Conservation (phyloP, 2,888 invertebrate species). For the Drosophila fungiperda region DNA sequence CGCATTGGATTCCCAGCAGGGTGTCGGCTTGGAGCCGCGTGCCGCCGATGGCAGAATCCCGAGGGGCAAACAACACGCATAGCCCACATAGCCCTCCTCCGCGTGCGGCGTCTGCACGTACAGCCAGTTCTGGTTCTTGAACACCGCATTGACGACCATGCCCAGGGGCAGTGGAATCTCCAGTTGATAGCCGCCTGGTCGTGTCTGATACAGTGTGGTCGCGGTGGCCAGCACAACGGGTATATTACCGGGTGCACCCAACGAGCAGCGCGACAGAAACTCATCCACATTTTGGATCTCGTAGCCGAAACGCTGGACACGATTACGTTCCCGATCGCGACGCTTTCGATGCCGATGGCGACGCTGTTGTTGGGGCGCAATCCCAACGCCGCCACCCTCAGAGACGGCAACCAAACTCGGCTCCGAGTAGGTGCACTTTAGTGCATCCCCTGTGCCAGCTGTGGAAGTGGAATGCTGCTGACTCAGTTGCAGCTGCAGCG, state of each 20-base stretch:
- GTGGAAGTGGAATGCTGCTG: constrained; percentile 11
- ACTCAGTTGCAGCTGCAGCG: constrained; percentile 11
- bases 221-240: constrained; percentile 93
- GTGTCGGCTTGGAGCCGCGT: constrained; percentile 86
- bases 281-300: constrained; percentile 92
- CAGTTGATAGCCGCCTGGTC: constrained; percentile 88
- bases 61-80: constrained; percentile 91
- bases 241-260: constrained; percentile 93
- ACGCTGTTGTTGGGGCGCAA: constrained; percentile 66
- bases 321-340: constrained; percentile 79
- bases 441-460: constrained; percentile 63
- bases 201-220: constrained; percentile 90
- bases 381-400: constrained; percentile 69
- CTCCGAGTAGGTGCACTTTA: constrained; percentile 84
- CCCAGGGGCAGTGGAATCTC: constrained; percentile 91
- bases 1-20: constrained; percentile 93
- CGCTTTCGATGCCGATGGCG: constrained; percentile 84
- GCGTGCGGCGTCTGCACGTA: constrained; percentile 94
- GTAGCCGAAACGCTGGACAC: constrained; percentile 88
- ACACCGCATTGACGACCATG: constrained; percentile 94
- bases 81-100: constrained; percentile 93
- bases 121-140: constrained; percentile 93
- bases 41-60: constrained; percentile 89
- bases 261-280: constrained; percentile 92
- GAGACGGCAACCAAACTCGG: constrained; percentile 84